phyloP scores from a whole-genome alignment of 2,888 invertebrate genomes.

The Boloria selene region DNA sequence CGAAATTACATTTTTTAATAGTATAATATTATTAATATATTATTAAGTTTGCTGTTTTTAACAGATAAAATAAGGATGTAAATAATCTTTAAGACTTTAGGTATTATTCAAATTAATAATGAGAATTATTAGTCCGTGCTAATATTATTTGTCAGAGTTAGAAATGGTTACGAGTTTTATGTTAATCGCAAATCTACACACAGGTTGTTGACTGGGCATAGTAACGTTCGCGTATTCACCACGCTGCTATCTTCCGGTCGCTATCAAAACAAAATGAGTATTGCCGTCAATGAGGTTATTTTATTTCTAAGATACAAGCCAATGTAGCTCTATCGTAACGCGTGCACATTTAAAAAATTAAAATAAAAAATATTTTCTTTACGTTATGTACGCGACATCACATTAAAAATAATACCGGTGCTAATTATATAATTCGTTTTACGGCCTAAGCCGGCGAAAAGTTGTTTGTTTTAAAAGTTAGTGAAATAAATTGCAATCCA shows the following conservation, averaged over 20 bases:
- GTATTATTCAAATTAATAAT: background rate
- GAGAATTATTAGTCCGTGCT: background rate
- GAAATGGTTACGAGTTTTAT: slow-evolving; percentile 21
- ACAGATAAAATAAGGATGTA: too few relatives aligned
- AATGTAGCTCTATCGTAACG: background rate
- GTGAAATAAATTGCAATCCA: slow-evolving; percentile 30
- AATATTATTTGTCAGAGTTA: slow-evolving; percentile 10
- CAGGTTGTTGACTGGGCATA: slow-evolving; percentile 34
- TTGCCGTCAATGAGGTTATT: slow-evolving; percentile 20
- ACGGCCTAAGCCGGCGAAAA: slow-evolving; percentile 18
- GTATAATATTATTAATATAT: too few relatives aligned
- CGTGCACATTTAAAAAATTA: background rate
- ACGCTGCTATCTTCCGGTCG: slow-evolving; percentile 35
- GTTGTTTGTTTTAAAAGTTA: slow-evolving; percentile 34
- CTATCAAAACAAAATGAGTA: slow-evolving; percentile 32
- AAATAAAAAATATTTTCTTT: background rate
- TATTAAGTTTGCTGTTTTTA: too few relatives aligned
- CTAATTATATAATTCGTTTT: slow-evolving; percentile 32
- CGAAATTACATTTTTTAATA: too few relatives aligned
- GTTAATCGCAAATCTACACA: slow-evolving; percentile 25
- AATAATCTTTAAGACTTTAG: background rate
- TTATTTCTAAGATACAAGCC: slow-evolving; percentile 13
- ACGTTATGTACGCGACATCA: slow-evolving; percentile 1
- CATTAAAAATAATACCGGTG: slow-evolving; percentile 26
- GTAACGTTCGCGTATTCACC: slow-evolving; percentile 27